Percentiles rank a stretch among this genome's conserved stretches.
These are phyloP conservation scores for Macaca mulatta DNA, from an alignment of 2,113 vertebrate species.

Conservation along the genomic window DNA sequence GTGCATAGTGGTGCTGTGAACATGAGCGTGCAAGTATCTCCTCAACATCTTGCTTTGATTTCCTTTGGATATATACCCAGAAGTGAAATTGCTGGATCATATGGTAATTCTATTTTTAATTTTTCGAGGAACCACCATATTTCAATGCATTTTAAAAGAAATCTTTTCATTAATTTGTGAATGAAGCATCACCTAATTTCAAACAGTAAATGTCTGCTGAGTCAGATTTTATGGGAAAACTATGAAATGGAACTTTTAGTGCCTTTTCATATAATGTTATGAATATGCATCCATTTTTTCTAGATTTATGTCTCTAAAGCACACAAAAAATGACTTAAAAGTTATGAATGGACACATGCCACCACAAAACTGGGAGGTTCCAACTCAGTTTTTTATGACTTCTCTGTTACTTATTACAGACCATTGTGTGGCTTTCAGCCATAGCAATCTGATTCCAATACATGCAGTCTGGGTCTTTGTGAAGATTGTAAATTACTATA, in stretches of 20 bases:
- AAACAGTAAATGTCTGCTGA: neutral
- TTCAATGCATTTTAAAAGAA: neutral
- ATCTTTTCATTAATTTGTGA: conserved; percentile 22
- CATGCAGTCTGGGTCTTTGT: neutral
- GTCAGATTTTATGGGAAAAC: conserved; percentile 29
- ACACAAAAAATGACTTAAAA: neutral
- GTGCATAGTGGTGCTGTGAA: neutral
- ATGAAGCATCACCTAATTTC: neutral
- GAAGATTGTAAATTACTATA: neutral
- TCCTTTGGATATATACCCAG: neutral
- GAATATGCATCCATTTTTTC: neutral
- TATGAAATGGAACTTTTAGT: neutral
- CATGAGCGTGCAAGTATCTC: neutral
- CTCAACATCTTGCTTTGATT: neutral
- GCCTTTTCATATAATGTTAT: neutral
- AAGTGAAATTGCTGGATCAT: neutral
- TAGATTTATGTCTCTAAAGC: conserved; percentile 17
- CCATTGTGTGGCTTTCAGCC: neutral
- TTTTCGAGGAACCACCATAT: neutral
- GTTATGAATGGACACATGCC: neutral
- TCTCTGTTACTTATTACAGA: neutral
- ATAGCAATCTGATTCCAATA: neutral
- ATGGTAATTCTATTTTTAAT: conserved; percentile 28
- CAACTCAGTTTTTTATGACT: neutral
- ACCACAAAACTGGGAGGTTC: neutral